A percentile compares a stretch with the other conserved stretches of the same genome.
Evolutionary conservation across 2,113 vertebrate species (phyloP).

Genomic region (Heptranchias perlo): DNA sequence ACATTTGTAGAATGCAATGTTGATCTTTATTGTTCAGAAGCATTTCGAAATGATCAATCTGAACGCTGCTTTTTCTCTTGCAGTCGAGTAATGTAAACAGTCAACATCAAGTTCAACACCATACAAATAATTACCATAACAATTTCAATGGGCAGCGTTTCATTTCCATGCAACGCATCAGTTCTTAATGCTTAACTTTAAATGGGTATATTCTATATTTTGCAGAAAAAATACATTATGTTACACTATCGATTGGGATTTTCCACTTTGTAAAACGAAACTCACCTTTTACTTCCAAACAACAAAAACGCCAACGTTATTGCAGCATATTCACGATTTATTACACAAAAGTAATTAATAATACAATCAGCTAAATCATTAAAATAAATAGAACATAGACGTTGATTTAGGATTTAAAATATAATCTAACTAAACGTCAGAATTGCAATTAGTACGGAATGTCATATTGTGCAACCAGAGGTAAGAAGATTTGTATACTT

Average conservation of each 20-base stretch:
- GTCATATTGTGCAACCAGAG: neutral
- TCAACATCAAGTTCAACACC: slow-evolving; percentile 36
- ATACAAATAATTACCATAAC: slow-evolving; percentile 29
- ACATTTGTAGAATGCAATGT: neutral
- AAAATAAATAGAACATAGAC: neutral
- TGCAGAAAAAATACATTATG: neutral
- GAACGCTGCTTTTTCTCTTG: too few species aligned
- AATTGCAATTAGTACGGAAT: neutral
- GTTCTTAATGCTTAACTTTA: neutral
- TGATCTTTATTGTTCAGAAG: neutral
- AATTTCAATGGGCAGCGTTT: slow-evolving; percentile 17
- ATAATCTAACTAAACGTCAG: neutral
- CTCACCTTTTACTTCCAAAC: neutral
- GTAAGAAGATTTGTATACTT: neutral
- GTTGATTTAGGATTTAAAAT: neutral
- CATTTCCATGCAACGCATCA: neutral
- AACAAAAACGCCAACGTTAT: neutral
- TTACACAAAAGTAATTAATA: neutral
- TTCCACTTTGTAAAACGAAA: neutral
- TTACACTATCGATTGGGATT: neutral
- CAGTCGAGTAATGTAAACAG: slow-evolving; percentile 14
- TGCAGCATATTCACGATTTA: neutral
- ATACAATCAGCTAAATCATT: neutral
- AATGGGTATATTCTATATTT: neutral
- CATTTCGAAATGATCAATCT: neutral